These are phyloP conservation scores for Ganaspis brasiliensis DNA, from an alignment of 2,888 invertebrate genomes.

Conservation along the genomic window DNA sequence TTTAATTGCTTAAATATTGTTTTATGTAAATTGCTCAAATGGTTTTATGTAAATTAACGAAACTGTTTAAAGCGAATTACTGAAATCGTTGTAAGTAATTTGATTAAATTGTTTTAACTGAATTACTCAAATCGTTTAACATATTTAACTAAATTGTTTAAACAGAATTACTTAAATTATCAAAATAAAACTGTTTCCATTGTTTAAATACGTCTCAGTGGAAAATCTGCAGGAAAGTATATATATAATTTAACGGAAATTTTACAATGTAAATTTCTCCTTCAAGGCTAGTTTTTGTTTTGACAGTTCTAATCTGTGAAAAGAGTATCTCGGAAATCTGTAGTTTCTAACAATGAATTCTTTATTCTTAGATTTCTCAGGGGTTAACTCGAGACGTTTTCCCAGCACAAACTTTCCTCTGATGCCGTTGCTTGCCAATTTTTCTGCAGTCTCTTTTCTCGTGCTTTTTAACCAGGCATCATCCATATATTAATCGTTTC, in stretches of 20 bases:
- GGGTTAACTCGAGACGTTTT: conserved; percentile 37
- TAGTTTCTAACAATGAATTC: conserved; percentile 5
- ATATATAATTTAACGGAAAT: not conserved
- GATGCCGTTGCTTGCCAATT: conserved; percentile 7
- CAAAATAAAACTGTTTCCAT: too few relatives aligned
- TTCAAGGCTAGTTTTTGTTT: conserved; percentile 16
- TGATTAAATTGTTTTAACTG: too few relatives aligned
- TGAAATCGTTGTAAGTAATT: too few relatives aligned
- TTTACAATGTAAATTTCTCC: conserved; percentile 1
- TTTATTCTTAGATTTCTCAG: conserved; percentile 25
- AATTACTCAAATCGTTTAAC: too few relatives aligned
- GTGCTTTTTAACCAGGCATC: conserved; percentile 39
- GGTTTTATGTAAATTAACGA: too few relatives aligned
- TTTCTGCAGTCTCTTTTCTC: not conserved
- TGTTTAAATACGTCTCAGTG: too few relatives aligned
- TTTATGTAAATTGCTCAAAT: too few relatives aligned
- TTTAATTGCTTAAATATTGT: too few relatives aligned
- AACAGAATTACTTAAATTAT: too few relatives aligned
- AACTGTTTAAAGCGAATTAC: too few relatives aligned
- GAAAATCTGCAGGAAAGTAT: not conserved
- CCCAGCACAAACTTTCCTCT: conserved; percentile 36
- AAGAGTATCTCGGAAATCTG: conserved; percentile 5
- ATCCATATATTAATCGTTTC: conserved; percentile 63
- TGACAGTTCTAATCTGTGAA: not conserved
- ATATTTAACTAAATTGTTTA: too few relatives aligned